These are phyloP conservation scores for Babyrousa celebensis DNA, from an alignment of 2,797 vertebrate genomes.

Conservation along the genomic window DNA sequence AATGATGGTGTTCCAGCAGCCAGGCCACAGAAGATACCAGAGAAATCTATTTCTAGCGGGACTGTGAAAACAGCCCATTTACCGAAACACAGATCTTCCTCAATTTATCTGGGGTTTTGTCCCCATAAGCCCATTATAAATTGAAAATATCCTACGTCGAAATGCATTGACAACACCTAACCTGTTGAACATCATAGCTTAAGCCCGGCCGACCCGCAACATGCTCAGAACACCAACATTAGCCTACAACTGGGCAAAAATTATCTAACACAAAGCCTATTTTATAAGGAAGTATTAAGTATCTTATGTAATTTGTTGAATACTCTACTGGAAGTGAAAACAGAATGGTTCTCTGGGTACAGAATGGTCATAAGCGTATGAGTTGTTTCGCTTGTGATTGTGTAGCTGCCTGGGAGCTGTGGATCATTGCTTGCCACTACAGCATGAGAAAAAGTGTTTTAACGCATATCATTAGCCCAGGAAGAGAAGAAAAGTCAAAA, in stretches of 20 bases:
- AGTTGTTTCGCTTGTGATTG: not conserved
- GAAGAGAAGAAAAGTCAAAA: not conserved
- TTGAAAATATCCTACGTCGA: not conserved
- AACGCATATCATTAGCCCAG: not conserved
- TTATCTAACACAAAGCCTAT: not conserved
- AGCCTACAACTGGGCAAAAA: not conserved
- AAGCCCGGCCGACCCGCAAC: not conserved
- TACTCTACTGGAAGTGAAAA: not conserved
- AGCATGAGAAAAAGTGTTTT: not conserved
- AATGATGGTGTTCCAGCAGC: not conserved
- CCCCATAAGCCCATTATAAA: not conserved
- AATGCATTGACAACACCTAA: not conserved
- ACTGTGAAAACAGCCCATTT: not conserved
- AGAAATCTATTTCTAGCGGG: constrained; percentile 20
- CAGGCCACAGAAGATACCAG: not conserved
- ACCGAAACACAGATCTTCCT: not conserved
- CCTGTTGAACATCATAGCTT: not conserved
- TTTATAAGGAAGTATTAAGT: not conserved
- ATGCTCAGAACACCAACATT: not conserved
- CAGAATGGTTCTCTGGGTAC: not conserved
- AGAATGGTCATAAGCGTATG: not conserved
- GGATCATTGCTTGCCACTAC: not conserved
- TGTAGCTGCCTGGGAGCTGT: not conserved
- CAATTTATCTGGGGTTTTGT: not conserved
- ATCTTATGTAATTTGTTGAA: not conserved